Evolutionary conservation across 2,888 invertebrate species (phyloP).

Genomic region (Temnothorax ravouxi): DNA sequence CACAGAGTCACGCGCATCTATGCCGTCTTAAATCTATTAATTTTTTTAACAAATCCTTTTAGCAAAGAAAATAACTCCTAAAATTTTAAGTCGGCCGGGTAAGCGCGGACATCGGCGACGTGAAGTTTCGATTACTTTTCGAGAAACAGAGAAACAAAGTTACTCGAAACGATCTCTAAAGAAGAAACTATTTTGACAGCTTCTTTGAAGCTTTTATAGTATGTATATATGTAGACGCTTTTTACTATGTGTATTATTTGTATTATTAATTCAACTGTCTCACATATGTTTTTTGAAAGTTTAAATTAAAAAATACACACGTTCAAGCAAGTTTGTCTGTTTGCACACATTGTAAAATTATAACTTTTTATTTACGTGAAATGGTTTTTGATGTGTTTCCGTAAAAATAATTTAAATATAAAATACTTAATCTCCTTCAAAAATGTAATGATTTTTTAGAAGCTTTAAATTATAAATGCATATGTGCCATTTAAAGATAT

Average conservation of each 20-base stretch:
- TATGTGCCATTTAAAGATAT: too few species aligned
- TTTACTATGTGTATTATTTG: not conserved
- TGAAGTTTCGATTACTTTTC: constrained; percentile 3
- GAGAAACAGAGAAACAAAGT: constrained; percentile 2
- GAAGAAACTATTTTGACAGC: not conserved
- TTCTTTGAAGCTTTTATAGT: not conserved
- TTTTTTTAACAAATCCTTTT: not conserved
- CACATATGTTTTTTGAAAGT: not conserved
- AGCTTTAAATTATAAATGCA: not conserved
- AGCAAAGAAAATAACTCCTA: not conserved
- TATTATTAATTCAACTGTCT: constrained; percentile 6
- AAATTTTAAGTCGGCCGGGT: not conserved
- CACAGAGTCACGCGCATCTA: not conserved
- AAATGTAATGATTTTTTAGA: not conserved
- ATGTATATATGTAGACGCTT: not conserved
- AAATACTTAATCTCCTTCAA: not conserved
- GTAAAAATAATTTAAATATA: constrained; percentile 1
- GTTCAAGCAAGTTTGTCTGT: not conserved
- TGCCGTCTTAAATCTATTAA: not conserved
- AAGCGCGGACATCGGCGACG: not conserved
- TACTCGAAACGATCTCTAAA: not conserved
- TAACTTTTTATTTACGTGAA: not conserved
- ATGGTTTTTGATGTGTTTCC: not conserved
- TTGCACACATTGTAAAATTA: not conserved
- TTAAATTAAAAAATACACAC: not conserved